Conservation (phyloP, 2,888 invertebrate genomes). For the Brachyptera putata region DNA sequence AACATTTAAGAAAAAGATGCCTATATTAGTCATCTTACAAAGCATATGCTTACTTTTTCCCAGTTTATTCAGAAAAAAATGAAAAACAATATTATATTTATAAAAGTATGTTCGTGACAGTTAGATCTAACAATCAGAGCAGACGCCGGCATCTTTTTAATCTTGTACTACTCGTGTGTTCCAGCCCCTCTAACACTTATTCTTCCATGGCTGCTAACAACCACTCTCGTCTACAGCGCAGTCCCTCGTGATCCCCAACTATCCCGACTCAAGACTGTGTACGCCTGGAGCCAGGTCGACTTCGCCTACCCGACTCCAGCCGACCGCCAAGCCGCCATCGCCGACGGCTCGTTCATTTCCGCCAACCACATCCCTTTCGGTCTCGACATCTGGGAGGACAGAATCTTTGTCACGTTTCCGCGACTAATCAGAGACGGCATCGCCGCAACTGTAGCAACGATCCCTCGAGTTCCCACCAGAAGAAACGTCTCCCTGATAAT, state of each 20-base stretch:
- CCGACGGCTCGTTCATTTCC: slow-evolving; percentile 58
- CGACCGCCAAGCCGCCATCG: slow-evolving; percentile 56
- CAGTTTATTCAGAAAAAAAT: no score
- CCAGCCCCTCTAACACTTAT: slow-evolving; percentile 17
- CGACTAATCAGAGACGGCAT: slow-evolving; percentile 71
- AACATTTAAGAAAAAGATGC: no score
- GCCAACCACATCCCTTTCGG: slow-evolving; percentile 72
- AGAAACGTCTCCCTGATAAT: slow-evolving; percentile 47
- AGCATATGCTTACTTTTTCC: no score
- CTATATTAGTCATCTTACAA: no score
- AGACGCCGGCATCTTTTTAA: no score
- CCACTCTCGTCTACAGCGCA: slow-evolving; percentile 19
- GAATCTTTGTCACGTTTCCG: slow-evolving; percentile 71
- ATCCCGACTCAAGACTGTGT: slow-evolving; percentile 25
- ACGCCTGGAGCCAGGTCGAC: slow-evolving; percentile 71
- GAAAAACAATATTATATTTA: no score
- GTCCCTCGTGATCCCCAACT: slow-evolving; percentile 5
- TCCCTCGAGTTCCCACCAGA: slow-evolving; percentile 42
- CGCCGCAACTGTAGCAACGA: slow-evolving; percentile 65
- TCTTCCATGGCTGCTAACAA: slow-evolving; percentile 30
- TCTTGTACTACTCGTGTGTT: no score
- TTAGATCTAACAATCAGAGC: no score
- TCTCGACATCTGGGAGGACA: slow-evolving; percentile 55
- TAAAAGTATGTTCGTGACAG: no score
- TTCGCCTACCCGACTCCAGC: slow-evolving; percentile 61